These are phyloP conservation scores for Amphiura filiformis DNA, from an alignment of 35 echinoderm and acorn worm genomes.

Conservation along the genomic window DNA sequence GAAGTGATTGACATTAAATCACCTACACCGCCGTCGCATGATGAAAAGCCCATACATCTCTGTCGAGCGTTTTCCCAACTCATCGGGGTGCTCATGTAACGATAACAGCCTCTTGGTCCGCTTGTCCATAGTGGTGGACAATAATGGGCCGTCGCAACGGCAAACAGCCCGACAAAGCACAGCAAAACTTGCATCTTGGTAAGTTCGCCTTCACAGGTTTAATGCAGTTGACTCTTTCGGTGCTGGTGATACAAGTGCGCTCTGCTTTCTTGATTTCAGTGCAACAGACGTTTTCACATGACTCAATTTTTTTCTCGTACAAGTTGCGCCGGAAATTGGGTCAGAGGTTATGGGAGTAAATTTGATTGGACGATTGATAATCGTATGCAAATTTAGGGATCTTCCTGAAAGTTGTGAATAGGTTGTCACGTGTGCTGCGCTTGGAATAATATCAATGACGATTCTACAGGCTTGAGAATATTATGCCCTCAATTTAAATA, in stretches of 20 bases:
- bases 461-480: too few relatives aligned
- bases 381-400: not conserved
- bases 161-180: not conserved
- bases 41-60: not conserved
- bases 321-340: not conserved
- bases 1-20: not conserved
- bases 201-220: too few relatives aligned
- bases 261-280: too few relatives aligned
- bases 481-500: too few relatives aligned
- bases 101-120: not conserved
- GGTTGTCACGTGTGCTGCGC: too few relatives aligned
- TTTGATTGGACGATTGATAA: not conserved
- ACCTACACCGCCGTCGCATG: not conserved
- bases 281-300: not conserved
- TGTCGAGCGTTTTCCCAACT: not conserved
- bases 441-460: too few relatives aligned
- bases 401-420: too few relatives aligned
- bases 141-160: not conserved
- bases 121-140: not conserved
- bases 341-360: not conserved
- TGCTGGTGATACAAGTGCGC: too few relatives aligned
- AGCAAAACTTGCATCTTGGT: not conserved
- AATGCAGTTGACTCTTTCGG: too few relatives aligned
- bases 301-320: not conserved
- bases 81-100: not conserved